Conservation (phyloP, 1,140 invertebrate genomes). For the Piezodorus guildinii region DNA sequence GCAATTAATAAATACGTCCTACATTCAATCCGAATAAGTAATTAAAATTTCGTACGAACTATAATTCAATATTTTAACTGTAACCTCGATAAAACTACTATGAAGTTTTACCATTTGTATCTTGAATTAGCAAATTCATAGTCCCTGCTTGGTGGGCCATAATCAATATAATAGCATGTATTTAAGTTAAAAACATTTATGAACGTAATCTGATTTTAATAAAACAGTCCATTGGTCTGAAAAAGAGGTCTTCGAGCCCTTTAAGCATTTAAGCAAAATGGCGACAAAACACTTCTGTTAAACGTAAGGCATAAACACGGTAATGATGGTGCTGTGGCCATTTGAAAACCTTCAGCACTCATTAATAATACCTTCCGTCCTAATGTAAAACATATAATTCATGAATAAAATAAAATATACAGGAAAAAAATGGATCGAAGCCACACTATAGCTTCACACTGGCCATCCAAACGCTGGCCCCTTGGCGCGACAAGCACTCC, state of each 20-base stretch:
- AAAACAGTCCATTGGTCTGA: conserved; percentile 1
- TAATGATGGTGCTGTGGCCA: no score
- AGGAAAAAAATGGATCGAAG: neutral
- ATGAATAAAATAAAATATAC: neutral
- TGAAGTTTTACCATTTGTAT: conserved; percentile 46
- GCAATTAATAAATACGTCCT: no score
- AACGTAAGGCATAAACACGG: neutral
- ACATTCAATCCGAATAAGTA: no score
- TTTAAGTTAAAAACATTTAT: conserved; percentile 3
- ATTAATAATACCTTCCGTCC: no score
- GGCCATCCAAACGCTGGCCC: conserved; percentile 15
- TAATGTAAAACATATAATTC: neutral
- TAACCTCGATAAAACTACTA: no score
- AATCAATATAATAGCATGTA: conserved; percentile 12
- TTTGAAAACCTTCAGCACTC: no score
- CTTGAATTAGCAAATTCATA: conserved; percentile 51
- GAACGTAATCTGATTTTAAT: neutral
- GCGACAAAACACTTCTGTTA: conserved; percentile 8
- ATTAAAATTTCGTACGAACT: no score
- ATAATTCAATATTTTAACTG: no score
- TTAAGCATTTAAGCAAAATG: conserved; percentile 14
- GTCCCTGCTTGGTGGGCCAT: conserved; percentile 50
- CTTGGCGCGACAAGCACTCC: conserved; percentile 20
- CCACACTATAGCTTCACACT: neutral
- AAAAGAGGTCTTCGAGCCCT: conserved; percentile 3